Percentiles rank a stretch among this genome's conserved stretches.
These are phyloP conservation scores for Sitodiplosis mosellana DNA, from an alignment of 1,140 invertebrate species.

Conservation along the genomic window DNA sequence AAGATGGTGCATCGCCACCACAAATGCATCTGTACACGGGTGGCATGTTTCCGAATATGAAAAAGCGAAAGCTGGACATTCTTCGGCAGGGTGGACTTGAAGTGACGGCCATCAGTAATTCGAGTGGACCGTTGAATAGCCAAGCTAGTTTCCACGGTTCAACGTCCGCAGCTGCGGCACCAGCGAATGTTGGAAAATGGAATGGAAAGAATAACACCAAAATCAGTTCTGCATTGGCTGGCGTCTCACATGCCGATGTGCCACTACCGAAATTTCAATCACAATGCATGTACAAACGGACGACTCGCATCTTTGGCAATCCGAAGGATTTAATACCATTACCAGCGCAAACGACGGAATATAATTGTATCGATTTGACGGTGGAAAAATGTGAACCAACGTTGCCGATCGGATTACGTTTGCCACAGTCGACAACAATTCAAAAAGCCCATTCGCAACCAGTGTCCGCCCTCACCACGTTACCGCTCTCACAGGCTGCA, in stretches of 20 bases:
- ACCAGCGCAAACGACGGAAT: slow-evolving; percentile 3
- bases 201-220: neutral
- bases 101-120: slow-evolving; percentile 38
- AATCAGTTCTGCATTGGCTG: neutral
- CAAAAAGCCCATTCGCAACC: neutral
- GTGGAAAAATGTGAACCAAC: slow-evolving; percentile 6
- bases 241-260: neutral
- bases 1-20: slow-evolving; percentile 16
- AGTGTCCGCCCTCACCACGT: neutral
- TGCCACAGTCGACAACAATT: neutral
- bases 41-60: slow-evolving; percentile 22
- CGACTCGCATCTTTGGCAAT: slow-evolving; percentile 2
- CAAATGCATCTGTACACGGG: neutral
- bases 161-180: slow-evolving; percentile 5
- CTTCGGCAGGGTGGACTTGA: slow-evolving; percentile 51
- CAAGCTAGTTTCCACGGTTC: slow-evolving; percentile 20
- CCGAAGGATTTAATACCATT: slow-evolving; percentile 1
- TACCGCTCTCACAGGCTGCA: neutral
- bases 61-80: slow-evolving; percentile 52
- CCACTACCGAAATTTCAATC: neutral
- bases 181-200: neutral
- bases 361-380: slow-evolving; percentile 20
- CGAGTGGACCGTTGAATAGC: slow-evolving; percentile 19
- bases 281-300: neutral
- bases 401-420: neutral